Base-by-base conservation (phyloP, 2,113 vertebrate genomes). In the Nerophis ophidion region DNA sequence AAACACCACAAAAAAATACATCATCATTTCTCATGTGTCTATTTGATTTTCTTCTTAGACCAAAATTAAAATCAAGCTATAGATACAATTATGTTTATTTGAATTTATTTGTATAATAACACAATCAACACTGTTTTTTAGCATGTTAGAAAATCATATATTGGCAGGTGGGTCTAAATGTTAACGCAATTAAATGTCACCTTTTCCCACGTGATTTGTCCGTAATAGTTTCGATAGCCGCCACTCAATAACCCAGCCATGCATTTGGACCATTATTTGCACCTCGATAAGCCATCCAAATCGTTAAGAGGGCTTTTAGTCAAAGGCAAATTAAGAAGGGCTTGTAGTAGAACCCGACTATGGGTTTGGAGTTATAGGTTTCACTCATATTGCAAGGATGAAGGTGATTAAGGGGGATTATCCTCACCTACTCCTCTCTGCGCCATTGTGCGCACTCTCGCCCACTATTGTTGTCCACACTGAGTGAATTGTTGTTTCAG, bases 361-460 rank as follows among this genome's bases (percentile, higher is more conserved):
- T 26, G 26, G 76, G 38, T 35, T 45, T 7, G 19, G 74, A 49
- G 74, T 59, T 80, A 64, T 46, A 45, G 71, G 87, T 88, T 90
- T 89, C 87, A 82, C 66, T 72, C 81, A 57, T 70, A 35, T n/a
- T n/a, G 61, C 75, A 67, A 67, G 60, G 52, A 54, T 79, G 81
- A 82, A 82, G 74, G 74, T 44, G 77, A 62, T 90, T 88, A 90
- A 67, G 75, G 38, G 33, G 84, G 88, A 91, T 91, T 88, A 89
- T 90, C 84, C 63, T 85, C 86, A 85, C 81, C 80, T 83, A 49
- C 55, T 45, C 64, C 48, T 59, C 48, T 59, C 59, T 17, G n/a
- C 66, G 1, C 76, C 17, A 66, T 84, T 84, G 83, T 81, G 55
- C 14, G 26, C 47, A 48, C 42, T 65, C 57, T 63, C 60, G 66